phyloP scores from a whole-genome alignment of 2,113 vertebrate genomes.

The Meleagris gallopavo region DNA sequence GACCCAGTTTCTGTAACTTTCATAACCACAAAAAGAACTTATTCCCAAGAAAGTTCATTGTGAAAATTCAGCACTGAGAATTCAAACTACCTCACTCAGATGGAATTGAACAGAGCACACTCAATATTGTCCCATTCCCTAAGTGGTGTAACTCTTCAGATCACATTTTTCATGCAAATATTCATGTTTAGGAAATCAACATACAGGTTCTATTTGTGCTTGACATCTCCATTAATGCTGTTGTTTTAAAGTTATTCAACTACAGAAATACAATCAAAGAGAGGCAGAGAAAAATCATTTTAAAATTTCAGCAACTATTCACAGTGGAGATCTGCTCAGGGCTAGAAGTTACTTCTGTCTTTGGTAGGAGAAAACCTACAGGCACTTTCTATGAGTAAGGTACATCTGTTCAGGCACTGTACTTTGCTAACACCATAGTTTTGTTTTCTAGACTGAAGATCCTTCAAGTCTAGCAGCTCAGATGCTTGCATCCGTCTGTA shows the following conservation, averaged over 20 bases:
- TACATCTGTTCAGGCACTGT: slow-evolving; percentile 69
- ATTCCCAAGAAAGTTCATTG: neutral
- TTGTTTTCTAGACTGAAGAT: slow-evolving; percentile 65
- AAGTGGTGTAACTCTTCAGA: neutral
- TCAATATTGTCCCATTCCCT: accelerated
- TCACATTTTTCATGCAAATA: neutral
- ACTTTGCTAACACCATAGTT: slow-evolving; percentile 67
- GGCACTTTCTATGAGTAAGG: slow-evolving; percentile 43
- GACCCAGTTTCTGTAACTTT: neutral
- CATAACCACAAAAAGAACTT: neutral
- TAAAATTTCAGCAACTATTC: neutral
- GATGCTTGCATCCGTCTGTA: slow-evolving; percentile 66
- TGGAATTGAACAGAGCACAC: neutral
- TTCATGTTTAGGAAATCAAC: too few species aligned
- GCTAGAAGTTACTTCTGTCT: slow-evolving; percentile 66
- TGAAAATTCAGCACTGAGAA: neutral
- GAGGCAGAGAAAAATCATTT: neutral
- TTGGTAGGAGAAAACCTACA: slow-evolving; percentile 42
- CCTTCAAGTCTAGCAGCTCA: slow-evolving; percentile 72
- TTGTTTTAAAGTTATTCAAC: neutral
- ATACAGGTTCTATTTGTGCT: too few species aligned
- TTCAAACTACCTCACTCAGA: neutral
- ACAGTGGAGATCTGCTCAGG: slow-evolving; percentile 32
- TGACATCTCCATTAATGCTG: too few species aligned
- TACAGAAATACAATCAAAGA: neutral